These are phyloP conservation scores for Ivindomyrus marchei DNA, from an alignment of 2,113 vertebrate genomes.

Conservation along the genomic window DNA sequence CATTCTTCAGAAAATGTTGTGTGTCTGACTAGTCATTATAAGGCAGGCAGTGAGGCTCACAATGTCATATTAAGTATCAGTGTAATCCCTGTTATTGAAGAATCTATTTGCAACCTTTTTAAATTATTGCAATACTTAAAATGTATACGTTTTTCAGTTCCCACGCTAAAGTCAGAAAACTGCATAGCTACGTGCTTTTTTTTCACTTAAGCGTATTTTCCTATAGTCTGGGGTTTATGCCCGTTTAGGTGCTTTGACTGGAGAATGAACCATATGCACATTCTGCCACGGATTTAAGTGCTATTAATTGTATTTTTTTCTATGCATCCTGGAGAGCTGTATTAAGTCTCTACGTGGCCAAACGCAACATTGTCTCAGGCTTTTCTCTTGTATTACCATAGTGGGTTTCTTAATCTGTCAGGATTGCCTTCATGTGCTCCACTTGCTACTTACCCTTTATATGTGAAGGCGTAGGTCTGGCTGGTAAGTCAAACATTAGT, in stretches of 20 bases:
- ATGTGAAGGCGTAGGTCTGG: background rate
- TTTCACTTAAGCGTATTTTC: background rate
- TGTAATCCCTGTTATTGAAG: background rate
- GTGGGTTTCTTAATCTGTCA: background rate
- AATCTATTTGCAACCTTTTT: background rate
- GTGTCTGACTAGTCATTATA: background rate
- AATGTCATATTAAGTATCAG: background rate
- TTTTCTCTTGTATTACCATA: background rate
- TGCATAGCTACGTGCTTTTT: background rate
- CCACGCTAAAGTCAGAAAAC: background rate
- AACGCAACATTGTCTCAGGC: background rate
- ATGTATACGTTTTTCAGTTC: background rate
- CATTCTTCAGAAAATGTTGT: background rate
- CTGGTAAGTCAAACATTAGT: background rate
- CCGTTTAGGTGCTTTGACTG: background rate
- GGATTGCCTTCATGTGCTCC: background rate
- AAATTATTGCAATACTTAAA: background rate
- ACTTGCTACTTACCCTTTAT: background rate
- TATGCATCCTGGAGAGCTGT: background rate
- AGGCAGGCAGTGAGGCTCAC: background rate
- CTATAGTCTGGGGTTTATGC: background rate
- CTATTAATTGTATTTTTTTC: background rate
- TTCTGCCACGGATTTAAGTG: background rate
- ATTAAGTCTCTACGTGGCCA: background rate
- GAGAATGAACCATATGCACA: background rate